Base-by-base conservation (phyloP, 1,140 invertebrate genomes). In the Trachymyrmex septentrionalis region DNA sequence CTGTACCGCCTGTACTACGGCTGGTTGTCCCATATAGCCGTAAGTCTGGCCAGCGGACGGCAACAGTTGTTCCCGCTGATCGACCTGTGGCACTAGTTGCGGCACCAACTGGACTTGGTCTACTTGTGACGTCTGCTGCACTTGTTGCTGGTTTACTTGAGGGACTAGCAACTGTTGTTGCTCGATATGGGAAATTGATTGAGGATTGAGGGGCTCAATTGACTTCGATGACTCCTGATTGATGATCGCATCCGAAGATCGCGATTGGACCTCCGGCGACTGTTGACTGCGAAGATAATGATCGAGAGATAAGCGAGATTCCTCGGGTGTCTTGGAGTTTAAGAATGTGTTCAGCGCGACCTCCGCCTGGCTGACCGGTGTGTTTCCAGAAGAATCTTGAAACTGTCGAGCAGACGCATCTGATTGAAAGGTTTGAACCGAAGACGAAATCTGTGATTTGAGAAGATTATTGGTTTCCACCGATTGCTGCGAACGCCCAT, bases 241-340 rank as follows among this genome's bases (percentile, higher is more conserved):
- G 75, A 21, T 12, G 34, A 30, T 55, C 14, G 3, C 21, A 5
- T 66, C 24, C 30, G 59, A 66, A 9, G 82, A 44, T n/a, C 59
- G 82, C 2, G 48, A 78, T 27, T 76, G 61, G 12, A n/a, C 61
- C 14, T 55, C 21, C 2, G 12, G 24, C 3, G 67, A 34, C 9
- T 67, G 75, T n/a, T 86, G 81, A 55, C 64, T 91, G 44, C 89
- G 89, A 2, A 95, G 21, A 71, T 92, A 95, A 38, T 92, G 87
- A n/a, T 95, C 93, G 73, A 95, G 77, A 16, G 94, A 92, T 10
- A 90, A 4, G 14, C 93, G 88, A 10, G 94, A 95, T 66, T 95
- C 94, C 48, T 93, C 92, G 0, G 94, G 94, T 4, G 94, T 95
- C 67, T 89, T 92, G 0, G 94, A 95, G 9, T 95, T 94, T 0